A percentile compares a stretch with the other conserved stretches of the same genome.
Evolutionary conservation across 2,888 invertebrate species (phyloP).

Genomic region (Mantis religiosa): DNA sequence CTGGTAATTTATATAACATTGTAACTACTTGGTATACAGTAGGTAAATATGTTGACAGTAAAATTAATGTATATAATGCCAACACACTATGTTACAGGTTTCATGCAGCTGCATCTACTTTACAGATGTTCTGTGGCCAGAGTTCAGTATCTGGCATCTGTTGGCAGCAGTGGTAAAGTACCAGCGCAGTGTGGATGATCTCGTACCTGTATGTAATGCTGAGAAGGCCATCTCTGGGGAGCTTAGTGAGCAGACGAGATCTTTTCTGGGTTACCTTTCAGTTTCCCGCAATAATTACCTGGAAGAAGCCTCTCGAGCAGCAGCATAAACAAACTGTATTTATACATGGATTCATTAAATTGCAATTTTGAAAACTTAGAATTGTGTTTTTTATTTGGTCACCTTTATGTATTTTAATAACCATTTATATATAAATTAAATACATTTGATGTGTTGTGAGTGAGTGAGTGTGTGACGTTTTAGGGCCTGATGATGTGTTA

Average conservation of each 20-base stretch:
- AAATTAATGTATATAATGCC: no score
- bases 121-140: conserved; percentile 91
- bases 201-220: background rate
- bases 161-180: conserved; percentile 81
- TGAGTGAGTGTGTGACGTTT: no score
- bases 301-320: background rate
- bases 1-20: no score
- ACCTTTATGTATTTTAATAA: no score
- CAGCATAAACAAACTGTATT: background rate
- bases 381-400: no score
- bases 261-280: background rate
- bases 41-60: background rate
- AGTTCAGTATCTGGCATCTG: conserved; percentile 90
- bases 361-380: no score
- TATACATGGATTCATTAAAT: no score
- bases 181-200: conserved; percentile 53
- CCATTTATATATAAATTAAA: no score
- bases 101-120: conserved; percentile 80
- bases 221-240: background rate
- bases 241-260: background rate
- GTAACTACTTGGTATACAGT: no score
- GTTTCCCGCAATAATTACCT: background rate
- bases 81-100: conserved; percentile 57
- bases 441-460: no score
- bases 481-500: no score